Evolutionary conservation across 2,888 invertebrate genomes (phyloP).

Genomic region (Lutraria lutraria): DNA sequence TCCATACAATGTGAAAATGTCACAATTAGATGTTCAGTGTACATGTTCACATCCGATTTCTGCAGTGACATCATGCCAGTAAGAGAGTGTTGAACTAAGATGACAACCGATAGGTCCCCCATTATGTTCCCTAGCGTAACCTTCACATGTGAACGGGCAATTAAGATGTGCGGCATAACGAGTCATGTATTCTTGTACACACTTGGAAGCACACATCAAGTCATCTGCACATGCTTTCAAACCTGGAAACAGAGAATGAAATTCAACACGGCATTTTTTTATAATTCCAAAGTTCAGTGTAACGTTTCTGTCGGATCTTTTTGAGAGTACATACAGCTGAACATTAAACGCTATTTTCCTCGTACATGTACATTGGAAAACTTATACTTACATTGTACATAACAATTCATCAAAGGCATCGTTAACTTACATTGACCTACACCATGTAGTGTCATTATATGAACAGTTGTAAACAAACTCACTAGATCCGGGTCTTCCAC

Average conservation of each 20-base stretch:
- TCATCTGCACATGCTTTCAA: constrained; percentile 74
- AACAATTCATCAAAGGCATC: no score
- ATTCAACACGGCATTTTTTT: neutral
- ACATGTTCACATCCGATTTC: constrained; percentile 32
- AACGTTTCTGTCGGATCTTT: no score
- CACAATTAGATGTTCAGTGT: neutral
- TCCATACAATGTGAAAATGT: no score
- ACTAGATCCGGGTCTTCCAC: constrained; percentile 36
- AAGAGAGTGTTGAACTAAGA: constrained; percentile 61
- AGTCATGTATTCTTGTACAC: constrained; percentile 76
- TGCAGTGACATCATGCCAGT: constrained; percentile 63
- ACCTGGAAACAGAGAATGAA: constrained; percentile 46
- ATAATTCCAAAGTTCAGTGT: no score
- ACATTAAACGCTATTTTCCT: no score
- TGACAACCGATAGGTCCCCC: constrained; percentile 79
- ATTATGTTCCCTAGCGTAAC: constrained; percentile 80
- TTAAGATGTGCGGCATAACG: constrained; percentile 73
- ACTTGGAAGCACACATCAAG: constrained; percentile 73
- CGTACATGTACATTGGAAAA: no score
- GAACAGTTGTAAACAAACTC: neutral
- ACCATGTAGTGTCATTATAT: no score
- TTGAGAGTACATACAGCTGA: no score
- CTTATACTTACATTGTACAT: no score
- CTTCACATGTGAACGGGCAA: constrained; percentile 75
- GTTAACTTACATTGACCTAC: no score